Percentiles rank a stretch among this genome's conserved stretches.
Conservation (phyloP, 1,140 invertebrate species). For the Euwallacea fornicatus region DNA sequence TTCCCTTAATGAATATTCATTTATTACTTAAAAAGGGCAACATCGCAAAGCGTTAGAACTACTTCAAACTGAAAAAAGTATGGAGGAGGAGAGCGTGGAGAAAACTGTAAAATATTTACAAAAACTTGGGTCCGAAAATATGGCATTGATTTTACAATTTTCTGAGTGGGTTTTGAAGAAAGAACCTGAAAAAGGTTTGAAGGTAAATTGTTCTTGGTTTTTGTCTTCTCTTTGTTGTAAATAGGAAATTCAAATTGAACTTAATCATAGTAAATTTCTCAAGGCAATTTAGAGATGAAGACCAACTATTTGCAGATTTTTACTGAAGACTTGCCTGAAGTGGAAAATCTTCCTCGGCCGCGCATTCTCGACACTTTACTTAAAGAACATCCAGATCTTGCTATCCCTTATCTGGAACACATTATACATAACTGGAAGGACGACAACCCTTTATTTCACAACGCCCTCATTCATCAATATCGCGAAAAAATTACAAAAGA, state of each 20-base stretch:
- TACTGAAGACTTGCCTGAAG: slow-evolving; percentile 87
- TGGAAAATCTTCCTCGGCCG: slow-evolving; percentile 84
- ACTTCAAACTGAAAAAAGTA: slow-evolving; percentile 17
- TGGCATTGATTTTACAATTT: slow-evolving; percentile 93
- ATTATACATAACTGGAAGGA: slow-evolving; percentile 90
- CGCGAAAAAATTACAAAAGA: slow-evolving; percentile 65
- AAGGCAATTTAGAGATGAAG: not conserved
- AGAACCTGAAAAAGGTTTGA: slow-evolving; percentile 86
- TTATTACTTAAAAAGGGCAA: slow-evolving; percentile 55
- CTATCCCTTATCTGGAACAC: slow-evolving; percentile 94
- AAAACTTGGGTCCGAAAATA: slow-evolving; percentile 79
- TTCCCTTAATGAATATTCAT: slow-evolving; percentile 1
- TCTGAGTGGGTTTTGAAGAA: slow-evolving; percentile 88
- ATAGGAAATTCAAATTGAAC: too few relatives aligned
- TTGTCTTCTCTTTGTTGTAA: too few relatives aligned
- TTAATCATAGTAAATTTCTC: too few relatives aligned
- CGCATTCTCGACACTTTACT: slow-evolving; percentile 88
- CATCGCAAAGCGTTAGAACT: slow-evolving; percentile 61
- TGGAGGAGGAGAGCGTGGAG: slow-evolving; percentile 71
- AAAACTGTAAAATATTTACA: slow-evolving; percentile 91
- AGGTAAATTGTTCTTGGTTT: slow-evolving; percentile 47
- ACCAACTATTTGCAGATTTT: slow-evolving; percentile 67
- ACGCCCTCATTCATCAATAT: slow-evolving; percentile 85
- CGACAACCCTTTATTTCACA: slow-evolving; percentile 83
- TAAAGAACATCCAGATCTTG: slow-evolving; percentile 75